Percentiles rank a stretch among this genome's conserved stretches.
phyloP scores from a whole-genome alignment of 2,888 invertebrate species.

The Aleiodes testaceus region DNA sequence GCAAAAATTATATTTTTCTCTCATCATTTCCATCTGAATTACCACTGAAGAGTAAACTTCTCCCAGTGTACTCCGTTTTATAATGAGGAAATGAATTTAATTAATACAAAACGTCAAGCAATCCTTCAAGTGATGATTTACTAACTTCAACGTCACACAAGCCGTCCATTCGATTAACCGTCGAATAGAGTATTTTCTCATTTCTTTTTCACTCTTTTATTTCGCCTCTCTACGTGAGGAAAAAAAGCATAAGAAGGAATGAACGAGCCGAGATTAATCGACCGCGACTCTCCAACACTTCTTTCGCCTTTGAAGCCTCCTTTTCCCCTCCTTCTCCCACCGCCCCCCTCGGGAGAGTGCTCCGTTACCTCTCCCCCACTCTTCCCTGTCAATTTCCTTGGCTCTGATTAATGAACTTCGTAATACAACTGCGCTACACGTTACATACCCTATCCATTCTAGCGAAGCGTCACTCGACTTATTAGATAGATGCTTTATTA shows the following conservation, averaged over 20 bases:
- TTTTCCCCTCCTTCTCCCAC: conserved; percentile 21
- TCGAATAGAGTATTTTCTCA: conserved; percentile 31
- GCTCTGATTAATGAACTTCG: conserved; percentile 64
- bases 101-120: too few relatives aligned
- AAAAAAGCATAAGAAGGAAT: conserved; percentile 32
- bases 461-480: conserved; percentile 55
- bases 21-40: too few relatives aligned
- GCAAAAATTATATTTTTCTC: too few relatives aligned
- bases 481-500: conserved; percentile 59
- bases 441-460: conserved; percentile 18
- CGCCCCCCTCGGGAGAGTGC: conserved; percentile 26
- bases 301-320: conserved; percentile 59
- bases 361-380: conserved; percentile 17
- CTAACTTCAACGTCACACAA: conserved; percentile 37
- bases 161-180: conserved; percentile 27
- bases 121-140: conserved; percentile 30
- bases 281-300: conserved; percentile 57
- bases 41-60: neutral
- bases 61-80: neutral
- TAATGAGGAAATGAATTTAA: neutral
- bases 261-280: conserved; percentile 62
- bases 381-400: conserved; percentile 61
- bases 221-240: conserved; percentile 17
- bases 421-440: conserved; percentile 60
- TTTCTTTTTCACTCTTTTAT: conserved; percentile 19